Evolutionary conservation across 2,797 vertebrate species (phyloP), one percentile per base, ranked within the genome.

Genomic region (Gymnocypris eckloni): DNA sequence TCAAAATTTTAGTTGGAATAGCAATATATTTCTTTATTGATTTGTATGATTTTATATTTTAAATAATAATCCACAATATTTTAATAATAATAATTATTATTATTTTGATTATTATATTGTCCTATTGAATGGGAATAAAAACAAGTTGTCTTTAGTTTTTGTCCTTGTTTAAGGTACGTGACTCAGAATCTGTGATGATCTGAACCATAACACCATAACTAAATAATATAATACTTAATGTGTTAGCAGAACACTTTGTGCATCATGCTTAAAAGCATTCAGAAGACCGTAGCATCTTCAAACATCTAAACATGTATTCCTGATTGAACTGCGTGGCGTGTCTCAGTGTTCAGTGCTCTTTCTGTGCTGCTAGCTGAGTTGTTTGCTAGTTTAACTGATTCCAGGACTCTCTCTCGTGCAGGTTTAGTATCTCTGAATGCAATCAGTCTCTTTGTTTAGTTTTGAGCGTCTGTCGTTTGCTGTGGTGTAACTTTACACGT

Each of bases 381-480:
- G 43, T 72, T 48, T 73, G 43, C 48, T 73, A 48, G 43, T 48
- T 72, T 28, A 73, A 73, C n/a, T 75, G 16, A 6, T 75, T 75
- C 43, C 43, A 28, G 1, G 3, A 54, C 10, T 10, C 16, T 75
- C 25, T 20, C 9, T 67, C 28, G 9, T 67, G 15, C 15, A 18
- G 3, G 28, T 33, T 33, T 33, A 33, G 56, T 48, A 45, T 69
- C 16, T 61, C 66, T 5, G 1, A 59, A 52, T 72, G 25, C 48
- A 83, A 79, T 87, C 80, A 52, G 73, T 70, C 69, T 43, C 15
- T 87, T 80, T 76, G 76, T 86, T 83, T 77, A 56, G 54, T 50
- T 73, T 45, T 77, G 52, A 0, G 7, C 10, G 33, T 61, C 45
- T 39, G 45, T 25, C 25, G 37, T 86, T 54, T 87, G 88, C 56